Percentiles rank a stretch among this genome's conserved stretches.
These are phyloP conservation scores for Drosophila pachea DNA, from an alignment of 1,140 invertebrate species.

Conservation along the genomic window DNA sequence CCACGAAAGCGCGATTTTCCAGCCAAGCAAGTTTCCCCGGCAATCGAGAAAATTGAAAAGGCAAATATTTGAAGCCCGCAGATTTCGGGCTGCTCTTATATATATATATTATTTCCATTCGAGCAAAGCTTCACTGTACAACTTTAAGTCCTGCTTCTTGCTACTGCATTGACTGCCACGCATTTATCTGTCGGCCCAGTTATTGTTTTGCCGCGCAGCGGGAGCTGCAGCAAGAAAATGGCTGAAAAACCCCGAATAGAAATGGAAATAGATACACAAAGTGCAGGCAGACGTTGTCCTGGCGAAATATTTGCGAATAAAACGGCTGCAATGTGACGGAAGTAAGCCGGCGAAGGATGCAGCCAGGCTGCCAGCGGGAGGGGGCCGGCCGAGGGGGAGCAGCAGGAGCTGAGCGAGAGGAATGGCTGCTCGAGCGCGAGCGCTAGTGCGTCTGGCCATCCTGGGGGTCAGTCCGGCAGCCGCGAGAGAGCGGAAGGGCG, in stretches of 20 bases:
- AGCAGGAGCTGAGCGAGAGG: not conserved
- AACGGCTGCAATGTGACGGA: conserved; percentile 67
- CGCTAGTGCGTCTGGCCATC: conserved; percentile 4
- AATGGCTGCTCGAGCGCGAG: too few species aligned
- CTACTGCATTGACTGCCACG: conserved; percentile 1
- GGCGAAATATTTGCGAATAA: conserved; percentile 67
- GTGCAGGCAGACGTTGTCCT: conserved; percentile 24
- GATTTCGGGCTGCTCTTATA: not conserved
- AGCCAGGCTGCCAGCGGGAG: not conserved
- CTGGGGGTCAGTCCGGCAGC: conserved; percentile 7
- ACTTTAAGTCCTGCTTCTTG: conserved; percentile 4
- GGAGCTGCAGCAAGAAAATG: conserved; percentile 1
- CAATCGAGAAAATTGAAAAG: too few species aligned
- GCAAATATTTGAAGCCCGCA: too few species aligned
- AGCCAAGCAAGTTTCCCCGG: too few species aligned
- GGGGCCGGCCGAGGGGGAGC: not conserved
- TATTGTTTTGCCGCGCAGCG: conserved; percentile 17
- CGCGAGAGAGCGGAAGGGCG: not conserved
- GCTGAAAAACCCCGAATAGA: conserved; percentile 1
- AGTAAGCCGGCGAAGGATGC: conserved; percentile 45
- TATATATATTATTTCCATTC: not conserved
- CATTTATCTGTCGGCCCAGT: conserved; percentile 26
- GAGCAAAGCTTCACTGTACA: not conserved
- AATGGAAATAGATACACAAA: conserved; percentile 35
- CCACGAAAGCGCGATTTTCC: too few species aligned